phyloP scores from a whole-genome alignment of 53 echinoderm and acorn worm genomes.

The Holothuria scabra region DNA sequence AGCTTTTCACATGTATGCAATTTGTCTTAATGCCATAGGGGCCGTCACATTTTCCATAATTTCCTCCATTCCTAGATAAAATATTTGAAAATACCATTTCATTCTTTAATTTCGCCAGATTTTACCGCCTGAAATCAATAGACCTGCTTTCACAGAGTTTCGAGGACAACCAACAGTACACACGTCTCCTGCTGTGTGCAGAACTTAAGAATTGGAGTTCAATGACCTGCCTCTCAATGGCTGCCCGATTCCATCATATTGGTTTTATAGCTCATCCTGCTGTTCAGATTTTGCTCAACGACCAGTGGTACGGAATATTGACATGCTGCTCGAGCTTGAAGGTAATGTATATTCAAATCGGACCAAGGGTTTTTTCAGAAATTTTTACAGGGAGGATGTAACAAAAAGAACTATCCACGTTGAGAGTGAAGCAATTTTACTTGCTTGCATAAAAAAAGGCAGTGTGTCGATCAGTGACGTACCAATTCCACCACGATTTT shows the following conservation, averaged over 20 bases:
- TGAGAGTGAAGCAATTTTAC: no score
- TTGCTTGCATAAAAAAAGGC: no score
- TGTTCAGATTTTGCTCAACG: conserved; percentile 81
- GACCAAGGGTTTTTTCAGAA: no score
- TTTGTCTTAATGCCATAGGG: no score
- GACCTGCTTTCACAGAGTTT: conserved; percentile 81
- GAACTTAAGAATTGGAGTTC: conserved; percentile 88
- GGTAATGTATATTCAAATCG: conserved; percentile 46
- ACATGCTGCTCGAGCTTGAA: conserved; percentile 74
- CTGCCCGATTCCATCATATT: conserved; percentile 77
- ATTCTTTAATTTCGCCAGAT: conserved; percentile 36
- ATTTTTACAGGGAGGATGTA: no score
- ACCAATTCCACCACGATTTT: no score
- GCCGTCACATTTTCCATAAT: no score
- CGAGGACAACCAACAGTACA: conserved; percentile 70
- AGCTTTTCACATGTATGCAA: no score
- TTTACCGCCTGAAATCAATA: conserved; percentile 72
- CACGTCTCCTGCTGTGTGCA: conserved; percentile 75
- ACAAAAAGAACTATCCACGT: no score
- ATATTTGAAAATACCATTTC: no score
- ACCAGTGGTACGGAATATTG: conserved; percentile 89
- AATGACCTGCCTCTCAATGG: conserved; percentile 84
- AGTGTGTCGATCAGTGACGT: no score
- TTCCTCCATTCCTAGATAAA: no score
- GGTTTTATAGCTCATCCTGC: conserved; percentile 93